A percentile compares a stretch with the other conserved stretches of the same genome.
These are phyloP conservation scores for Andrena fulva DNA, from an alignment of 2,888 invertebrate genomes.

Conservation along the genomic window DNA sequence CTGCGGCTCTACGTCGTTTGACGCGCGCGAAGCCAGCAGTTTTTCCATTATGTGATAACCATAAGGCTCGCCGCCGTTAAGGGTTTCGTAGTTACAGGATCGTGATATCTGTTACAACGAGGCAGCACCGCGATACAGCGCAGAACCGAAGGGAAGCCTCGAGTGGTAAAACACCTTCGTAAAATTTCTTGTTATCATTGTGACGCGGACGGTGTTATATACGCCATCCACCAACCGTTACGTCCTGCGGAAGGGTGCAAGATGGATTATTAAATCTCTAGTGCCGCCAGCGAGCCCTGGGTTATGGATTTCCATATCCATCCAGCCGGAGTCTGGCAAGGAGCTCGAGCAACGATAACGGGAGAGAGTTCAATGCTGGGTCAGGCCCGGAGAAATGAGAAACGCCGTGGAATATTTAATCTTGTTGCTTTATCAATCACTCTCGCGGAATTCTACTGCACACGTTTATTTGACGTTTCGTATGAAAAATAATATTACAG, in stretches of 20 bases:
- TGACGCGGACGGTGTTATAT: conserved; percentile 74
- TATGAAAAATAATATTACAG: not conserved
- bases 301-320: conserved; percentile 50
- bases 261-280: conserved; percentile 81
- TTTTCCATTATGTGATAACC: conserved; percentile 76
- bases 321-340: conserved; percentile 30
- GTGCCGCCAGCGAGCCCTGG: conserved; percentile 45
- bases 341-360: conserved; percentile 8
- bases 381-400: conserved; percentile 21
- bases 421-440: conserved; percentile 1
- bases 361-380: conserved; percentile 46
- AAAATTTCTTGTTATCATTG: conserved; percentile 81
- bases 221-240: conserved; percentile 49
- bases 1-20: conserved; percentile 50
- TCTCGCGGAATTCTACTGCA: not conserved
- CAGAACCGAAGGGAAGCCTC: conserved; percentile 34
- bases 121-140: conserved; percentile 12
- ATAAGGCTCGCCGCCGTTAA: conserved; percentile 44
- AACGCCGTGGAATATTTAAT: conserved; percentile 9
- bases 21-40: conserved; percentile 53
- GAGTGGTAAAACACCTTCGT: conserved; percentile 70
- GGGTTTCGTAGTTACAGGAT: conserved; percentile 32
- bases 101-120: conserved; percentile 36
- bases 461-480: not conserved
- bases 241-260: conserved; percentile 54